Conservation (phyloP, 2,888 invertebrate species). For the Platypus cylindrus region DNA sequence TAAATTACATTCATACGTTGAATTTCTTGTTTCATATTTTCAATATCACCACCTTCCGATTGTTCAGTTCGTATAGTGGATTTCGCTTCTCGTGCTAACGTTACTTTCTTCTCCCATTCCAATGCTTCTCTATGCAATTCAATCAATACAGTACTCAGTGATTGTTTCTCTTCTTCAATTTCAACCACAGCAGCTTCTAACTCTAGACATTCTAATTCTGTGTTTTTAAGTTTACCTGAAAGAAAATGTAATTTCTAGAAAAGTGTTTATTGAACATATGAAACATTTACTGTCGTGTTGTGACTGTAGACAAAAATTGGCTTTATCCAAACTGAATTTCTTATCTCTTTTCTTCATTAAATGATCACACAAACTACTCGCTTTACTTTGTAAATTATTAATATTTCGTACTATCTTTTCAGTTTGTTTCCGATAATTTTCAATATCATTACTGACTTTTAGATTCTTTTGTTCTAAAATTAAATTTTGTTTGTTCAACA, state of each 20-base stretch:
- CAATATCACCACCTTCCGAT: slow-evolving; percentile 55
- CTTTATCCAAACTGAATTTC: slow-evolving; percentile 41
- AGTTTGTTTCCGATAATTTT: slow-evolving; percentile 43
- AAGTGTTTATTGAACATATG: not conserved
- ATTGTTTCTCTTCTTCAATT: slow-evolving; percentile 52
- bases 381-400: slow-evolving; percentile 45
- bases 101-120: slow-evolving; percentile 71
- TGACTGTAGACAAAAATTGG: slow-evolving; percentile 37
- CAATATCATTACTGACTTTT: slow-evolving; percentile 53
- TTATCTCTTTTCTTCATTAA: slow-evolving; percentile 42
- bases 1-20: slow-evolving; percentile 64
- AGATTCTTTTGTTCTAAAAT: slow-evolving; percentile 64
- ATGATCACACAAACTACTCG: slow-evolving; percentile 45
- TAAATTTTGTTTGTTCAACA: slow-evolving; percentile 52
- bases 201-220: slow-evolving; percentile 53
- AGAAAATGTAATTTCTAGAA: not conserved
- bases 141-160: slow-evolving; percentile 49
- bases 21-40: slow-evolving; percentile 66
- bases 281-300: slow-evolving; percentile 12
- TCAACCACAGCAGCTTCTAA: slow-evolving; percentile 55
- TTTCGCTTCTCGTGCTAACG: slow-evolving; percentile 58
- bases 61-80: slow-evolving; percentile 53
- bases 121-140: slow-evolving; percentile 53
- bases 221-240: slow-evolving; percentile 38
- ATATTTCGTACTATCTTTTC: slow-evolving; percentile 46